These are phyloP conservation scores for Psittacula cyanocephala DNA, from an alignment of 2,113 vertebrate species.

Conservation along the genomic window DNA sequence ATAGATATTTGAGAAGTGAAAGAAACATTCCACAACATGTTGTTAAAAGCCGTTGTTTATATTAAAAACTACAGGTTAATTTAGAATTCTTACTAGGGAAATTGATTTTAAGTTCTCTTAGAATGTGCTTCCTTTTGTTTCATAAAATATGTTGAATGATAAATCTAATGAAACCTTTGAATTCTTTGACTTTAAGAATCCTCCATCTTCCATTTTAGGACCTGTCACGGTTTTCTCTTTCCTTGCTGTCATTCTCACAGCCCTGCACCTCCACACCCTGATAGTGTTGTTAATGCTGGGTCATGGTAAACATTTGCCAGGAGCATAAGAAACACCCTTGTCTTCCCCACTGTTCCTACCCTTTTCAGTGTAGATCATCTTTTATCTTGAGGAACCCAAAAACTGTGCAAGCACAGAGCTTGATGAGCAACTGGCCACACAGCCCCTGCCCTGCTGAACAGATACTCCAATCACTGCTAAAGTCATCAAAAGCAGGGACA, in stretches of 20 bases:
- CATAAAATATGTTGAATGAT: neutral
- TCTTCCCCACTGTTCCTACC: neutral
- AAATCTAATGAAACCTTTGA: neutral
- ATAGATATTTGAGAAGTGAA: neutral
- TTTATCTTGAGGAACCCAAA: neutral
- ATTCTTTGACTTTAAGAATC: neutral
- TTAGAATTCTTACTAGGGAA: neutral
- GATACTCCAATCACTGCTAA: neutral
- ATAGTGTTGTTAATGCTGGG: neutral
- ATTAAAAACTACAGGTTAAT: neutral
- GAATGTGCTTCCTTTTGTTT: neutral
- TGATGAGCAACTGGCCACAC: neutral
- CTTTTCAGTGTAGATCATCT: neutral
- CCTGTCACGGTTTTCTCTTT: neutral
- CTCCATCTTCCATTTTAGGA: neutral
- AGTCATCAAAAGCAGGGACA: neutral
- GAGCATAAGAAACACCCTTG: neutral
- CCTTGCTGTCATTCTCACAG: neutral
- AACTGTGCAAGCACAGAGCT: neutral
- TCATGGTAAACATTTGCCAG: neutral
- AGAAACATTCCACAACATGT: neutral
- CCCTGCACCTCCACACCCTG: neutral
- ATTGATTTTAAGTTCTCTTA: neutral
- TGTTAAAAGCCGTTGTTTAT: neutral
- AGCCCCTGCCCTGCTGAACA: neutral